Evolutionary conservation across 2,113 vertebrate genomes (phyloP), one percentile per base, ranked within the genome.

Genomic region (Zosterops pallidus): DNA sequence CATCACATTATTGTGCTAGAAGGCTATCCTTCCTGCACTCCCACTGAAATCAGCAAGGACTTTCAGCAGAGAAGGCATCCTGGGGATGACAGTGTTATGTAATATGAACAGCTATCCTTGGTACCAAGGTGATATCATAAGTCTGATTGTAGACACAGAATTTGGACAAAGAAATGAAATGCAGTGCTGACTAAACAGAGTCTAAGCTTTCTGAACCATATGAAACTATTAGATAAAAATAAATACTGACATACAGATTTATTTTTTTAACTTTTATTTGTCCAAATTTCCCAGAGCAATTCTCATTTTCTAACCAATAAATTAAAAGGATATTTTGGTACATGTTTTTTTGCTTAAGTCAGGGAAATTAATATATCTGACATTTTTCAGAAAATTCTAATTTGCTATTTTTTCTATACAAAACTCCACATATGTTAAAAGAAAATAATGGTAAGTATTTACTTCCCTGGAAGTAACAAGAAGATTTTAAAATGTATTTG

Each of bases 131-230:
- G 11, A 63, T 80, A 59, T 2, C 16, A 25, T 29, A 35, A 50
- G 10, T 35, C n/a, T 28, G n/a, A 42, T 42, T 0, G 0, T 20
- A 80, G 55, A 26, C 0, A 5, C 12, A 86, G n/a, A 33, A 41
- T 74, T 86, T 44, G 67, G 10, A 28, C 44, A 85, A 69, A 90
- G 3, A 5, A 55, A 5, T 69, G 57, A 76, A 64, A 71, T n/a
- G 14, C 14, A 31, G 8, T 53, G 14, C 4, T 75, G 35, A 35
- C 33, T 69, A 65, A 76, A 68, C 9, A 53, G 11, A 49, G 9
- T 69, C 50, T 29, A 29, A 80, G 13, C 13, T 80, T 86, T 77
- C 39, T 74, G 5, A 56, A 24, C 4, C 13, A 49, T 11, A 15
- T 49, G 17, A 92, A 86, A 10, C 4, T 55, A 47, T 39, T 31